Evolutionary conservation across 2,888 invertebrate species (phyloP), one percentile per base, ranked within the genome.

Genomic region (Andrena praecox): DNA sequence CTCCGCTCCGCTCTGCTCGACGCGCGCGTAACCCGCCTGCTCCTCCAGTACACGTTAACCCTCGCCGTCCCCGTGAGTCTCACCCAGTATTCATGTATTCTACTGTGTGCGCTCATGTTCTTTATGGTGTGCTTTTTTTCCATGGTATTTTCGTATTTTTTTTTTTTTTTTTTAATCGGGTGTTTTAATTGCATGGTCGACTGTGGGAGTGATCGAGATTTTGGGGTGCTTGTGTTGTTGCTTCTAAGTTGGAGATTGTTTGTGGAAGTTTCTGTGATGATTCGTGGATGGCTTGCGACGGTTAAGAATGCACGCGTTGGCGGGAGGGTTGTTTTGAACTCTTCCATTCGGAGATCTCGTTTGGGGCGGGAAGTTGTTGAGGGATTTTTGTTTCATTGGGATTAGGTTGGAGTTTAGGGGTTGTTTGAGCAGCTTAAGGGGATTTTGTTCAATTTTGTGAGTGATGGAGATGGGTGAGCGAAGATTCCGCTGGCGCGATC

Each of bases 41-140:
- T 33, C 50, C 27, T 29, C 16, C 60, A 8, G 63, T 16, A 4
- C 4, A 10, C 56, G 10, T 24, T 20, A 54, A 54, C n/a, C 2
- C 24, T 56, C 24, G 56, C 27, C 56, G 12, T 29, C 27, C 56
- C n/a, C 56, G 73, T 69, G 69, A 69, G 69, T 56, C 24, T 42
- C 69, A 56, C 62, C 29, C 33, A 27, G 56, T 35, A 69, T 69
- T 56, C 27, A 56, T 62, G 62, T 62, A 35, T 35, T 35, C 24
- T 56, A 20, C 33, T 62, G 35, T 62, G 62, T 29, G 33, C 8
- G 33, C 10, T 56, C 8, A 60, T 62, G n/a, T 8, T 31, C 20
- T 62, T 7, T 62, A 54, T 35, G 33, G 62, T 62, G 62, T 62
- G 33, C 20, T 20, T 35, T 62, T 16, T 7, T 20, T 20, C 10